Evolutionary conservation across 2,113 vertebrate species (phyloP).

Genomic region (Athene noctua): DNA sequence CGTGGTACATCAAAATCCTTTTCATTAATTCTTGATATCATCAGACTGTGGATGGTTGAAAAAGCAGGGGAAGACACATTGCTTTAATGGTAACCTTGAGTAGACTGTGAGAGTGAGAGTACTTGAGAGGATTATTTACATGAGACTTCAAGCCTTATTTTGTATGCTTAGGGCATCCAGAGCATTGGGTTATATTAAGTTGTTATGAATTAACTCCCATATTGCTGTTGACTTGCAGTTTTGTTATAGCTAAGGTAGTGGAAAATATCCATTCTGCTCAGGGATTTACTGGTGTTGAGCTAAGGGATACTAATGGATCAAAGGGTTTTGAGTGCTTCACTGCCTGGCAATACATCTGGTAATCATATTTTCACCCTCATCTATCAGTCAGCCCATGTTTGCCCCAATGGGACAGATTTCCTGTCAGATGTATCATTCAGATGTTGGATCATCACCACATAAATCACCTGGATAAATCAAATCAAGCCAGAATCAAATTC

Average conservation of each 20-base stretch:
- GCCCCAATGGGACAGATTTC: slow-evolving; percentile 17
- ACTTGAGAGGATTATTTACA: background rate
- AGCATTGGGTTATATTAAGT: background rate
- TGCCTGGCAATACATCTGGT: background rate
- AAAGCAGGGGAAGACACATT: background rate
- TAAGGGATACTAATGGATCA: background rate
- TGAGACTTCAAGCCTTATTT: background rate
- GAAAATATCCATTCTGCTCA: background rate
- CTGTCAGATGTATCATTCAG: slow-evolving; percentile 12
- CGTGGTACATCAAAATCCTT: rapidly evolving
- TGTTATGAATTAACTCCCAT: background rate
- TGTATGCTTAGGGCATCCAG: background rate
- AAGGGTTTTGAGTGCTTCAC: background rate
- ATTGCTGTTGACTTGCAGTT: background rate
- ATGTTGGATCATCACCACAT: slow-evolving; percentile 18
- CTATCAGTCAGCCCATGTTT: background rate
- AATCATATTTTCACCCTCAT: background rate
- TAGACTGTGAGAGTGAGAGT: background rate
- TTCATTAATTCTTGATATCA: background rate
- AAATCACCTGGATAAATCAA: slow-evolving; percentile 54
- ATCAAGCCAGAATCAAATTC: slow-evolving; percentile 40
- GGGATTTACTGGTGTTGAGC: background rate
- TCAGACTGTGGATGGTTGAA: background rate
- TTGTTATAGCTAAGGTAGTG: background rate
- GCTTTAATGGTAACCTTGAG: background rate